Evolutionary conservation across 2,797 vertebrate species (phyloP).

Genomic region (Melanotaenia pygmaea): DNA sequence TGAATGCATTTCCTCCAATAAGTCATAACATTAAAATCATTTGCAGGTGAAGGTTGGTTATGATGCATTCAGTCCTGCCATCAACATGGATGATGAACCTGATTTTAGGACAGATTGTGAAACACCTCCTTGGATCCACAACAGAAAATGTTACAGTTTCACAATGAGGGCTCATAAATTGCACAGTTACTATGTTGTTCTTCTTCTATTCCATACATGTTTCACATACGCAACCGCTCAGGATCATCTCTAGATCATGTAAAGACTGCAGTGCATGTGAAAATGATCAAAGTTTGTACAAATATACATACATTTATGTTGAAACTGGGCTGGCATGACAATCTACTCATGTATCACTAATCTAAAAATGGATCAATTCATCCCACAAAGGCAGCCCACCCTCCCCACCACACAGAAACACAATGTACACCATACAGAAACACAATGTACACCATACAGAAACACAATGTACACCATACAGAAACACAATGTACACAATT

Average conservation of each 20-base stretch:
- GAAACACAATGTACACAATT: too few species aligned
- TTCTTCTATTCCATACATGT: too few species aligned
- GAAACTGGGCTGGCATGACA: neutral
- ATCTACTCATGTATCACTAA: neutral
- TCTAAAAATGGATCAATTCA: neutral
- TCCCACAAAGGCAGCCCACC: neutral
- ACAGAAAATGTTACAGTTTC: neutral
- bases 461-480: too few species aligned
- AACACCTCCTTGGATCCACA: neutral
- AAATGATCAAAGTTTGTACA: neutral
- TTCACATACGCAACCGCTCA: too few species aligned
- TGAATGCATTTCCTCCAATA: neutral
- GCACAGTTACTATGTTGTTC: neutral
- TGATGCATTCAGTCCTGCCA: neutral
- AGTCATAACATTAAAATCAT: neutral
- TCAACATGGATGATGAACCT: neutral
- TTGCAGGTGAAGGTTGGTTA: too few species aligned
- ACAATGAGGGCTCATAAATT: neutral
- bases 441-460: too few species aligned
- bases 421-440: too few species aligned
- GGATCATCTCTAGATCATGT: too few species aligned
- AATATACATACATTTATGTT: neutral
- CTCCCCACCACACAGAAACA: too few species aligned
- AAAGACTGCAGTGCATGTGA: too few species aligned
- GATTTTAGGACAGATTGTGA: neutral